These are phyloP conservation scores for Onchidella celtica DNA, from an alignment of 2,888 invertebrate genomes.

Conservation along the genomic window DNA sequence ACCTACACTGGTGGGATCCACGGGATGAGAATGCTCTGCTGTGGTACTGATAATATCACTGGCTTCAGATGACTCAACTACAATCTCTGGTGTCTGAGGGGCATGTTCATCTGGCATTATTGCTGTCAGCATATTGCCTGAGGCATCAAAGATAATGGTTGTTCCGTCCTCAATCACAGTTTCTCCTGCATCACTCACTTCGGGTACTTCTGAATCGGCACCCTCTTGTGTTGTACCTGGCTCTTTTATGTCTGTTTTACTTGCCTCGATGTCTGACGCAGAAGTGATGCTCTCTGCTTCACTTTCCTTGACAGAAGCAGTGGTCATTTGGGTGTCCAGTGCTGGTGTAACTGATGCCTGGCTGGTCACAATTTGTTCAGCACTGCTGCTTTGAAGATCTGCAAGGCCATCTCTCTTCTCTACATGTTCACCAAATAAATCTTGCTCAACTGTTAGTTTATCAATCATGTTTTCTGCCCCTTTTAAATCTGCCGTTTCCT, in stretches of 20 bases:
- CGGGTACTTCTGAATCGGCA: not conserved
- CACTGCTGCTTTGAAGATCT: constrained; percentile 9
- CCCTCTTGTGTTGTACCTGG: not conserved
- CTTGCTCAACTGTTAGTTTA: too few species aligned
- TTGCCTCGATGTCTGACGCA: not conserved
- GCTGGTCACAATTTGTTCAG: not conserved
- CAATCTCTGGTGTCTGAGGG: not conserved
- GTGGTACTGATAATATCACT: not conserved
- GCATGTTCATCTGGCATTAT: constrained; percentile 8
- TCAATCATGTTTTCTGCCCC: too few species aligned
- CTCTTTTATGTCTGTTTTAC: not conserved
- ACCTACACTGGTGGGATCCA: constrained; percentile 2
- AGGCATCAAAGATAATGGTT: constrained; percentile 35
- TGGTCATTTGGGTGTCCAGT: constrained; percentile 1
- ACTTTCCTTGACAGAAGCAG: not conserved
- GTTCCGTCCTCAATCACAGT: constrained; percentile 46
- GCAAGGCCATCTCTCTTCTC: constrained; percentile 6
- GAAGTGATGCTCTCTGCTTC: not conserved
- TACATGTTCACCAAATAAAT: too few species aligned
- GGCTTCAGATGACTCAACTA: not conserved
- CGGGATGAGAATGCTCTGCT: not conserved
- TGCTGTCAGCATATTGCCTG: constrained; percentile 36
- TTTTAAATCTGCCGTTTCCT: too few species aligned
- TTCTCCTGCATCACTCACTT: constrained; percentile 20
- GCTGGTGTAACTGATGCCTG: constrained; percentile 1